Percentiles rank a stretch among this genome's conserved stretches.
Evolutionary conservation across 2,888 invertebrate species (phyloP).

Genomic region (Pegoplata infirma): DNA sequence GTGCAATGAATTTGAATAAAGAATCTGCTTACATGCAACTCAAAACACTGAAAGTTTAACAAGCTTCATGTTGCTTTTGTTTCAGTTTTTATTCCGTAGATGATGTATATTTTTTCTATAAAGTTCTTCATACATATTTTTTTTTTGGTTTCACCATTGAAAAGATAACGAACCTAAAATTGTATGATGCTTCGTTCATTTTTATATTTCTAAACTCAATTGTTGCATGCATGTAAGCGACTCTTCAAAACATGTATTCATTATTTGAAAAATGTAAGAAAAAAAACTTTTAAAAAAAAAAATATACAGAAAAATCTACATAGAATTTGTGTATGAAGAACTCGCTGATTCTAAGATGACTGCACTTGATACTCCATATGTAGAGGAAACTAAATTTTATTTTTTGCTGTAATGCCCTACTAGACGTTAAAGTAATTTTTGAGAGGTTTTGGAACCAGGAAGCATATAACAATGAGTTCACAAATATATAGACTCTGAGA

Average conservation of each 20-base stretch:
- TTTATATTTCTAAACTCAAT: constrained; percentile 55
- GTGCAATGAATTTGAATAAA: neutral
- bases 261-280: constrained; percentile 42
- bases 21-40: constrained; percentile 10
- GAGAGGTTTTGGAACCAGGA: too few relatives aligned
- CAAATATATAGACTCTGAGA: too few relatives aligned
- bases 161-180: constrained; percentile 59
- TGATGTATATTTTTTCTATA: constrained; percentile 1
- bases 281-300: constrained; percentile 22
- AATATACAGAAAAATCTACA: constrained; percentile 29
- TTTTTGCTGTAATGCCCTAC: too few relatives aligned
- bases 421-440: too few relatives aligned
- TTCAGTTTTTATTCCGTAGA: neutral
- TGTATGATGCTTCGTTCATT: constrained; percentile 35
- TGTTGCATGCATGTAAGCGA: constrained; percentile 55
- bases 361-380: constrained; percentile 45
- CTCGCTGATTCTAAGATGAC: constrained; percentile 12
- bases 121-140: too few relatives aligned
- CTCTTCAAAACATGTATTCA: constrained; percentile 44
- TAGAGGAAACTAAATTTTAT: too few relatives aligned
- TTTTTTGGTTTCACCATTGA: constrained; percentile 26
- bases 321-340: constrained; percentile 7
- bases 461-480: too few relatives aligned
- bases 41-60: constrained; percentile 46
- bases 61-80: constrained; percentile 33